Base-by-base conservation (phyloP, 1,140 invertebrate species). In the Zaprionus tsacasi region DNA sequence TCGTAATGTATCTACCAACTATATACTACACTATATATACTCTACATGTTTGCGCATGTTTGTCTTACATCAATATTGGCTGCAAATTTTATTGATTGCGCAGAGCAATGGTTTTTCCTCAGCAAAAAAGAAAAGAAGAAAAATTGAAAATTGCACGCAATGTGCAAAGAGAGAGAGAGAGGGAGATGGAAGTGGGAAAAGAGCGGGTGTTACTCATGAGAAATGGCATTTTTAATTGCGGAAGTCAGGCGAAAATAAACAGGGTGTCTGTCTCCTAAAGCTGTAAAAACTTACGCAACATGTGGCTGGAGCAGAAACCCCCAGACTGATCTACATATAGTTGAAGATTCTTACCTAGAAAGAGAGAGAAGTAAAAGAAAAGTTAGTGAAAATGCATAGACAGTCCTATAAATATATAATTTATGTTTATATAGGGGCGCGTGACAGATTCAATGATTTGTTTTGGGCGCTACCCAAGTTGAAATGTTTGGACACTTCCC, bases 61-160 rank as follows among this genome's bases (percentile, higher is more conserved):
- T 11, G 45, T n/a, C 21, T 50, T 75, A 75, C 72, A 80, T 64
- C 63, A 82, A 82, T 82, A 70, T 82, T 52, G 70, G 57, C 66
- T 76, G 61, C 65, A 50, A 82, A 58, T 75, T 74, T 70, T 8
- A 58, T 75, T 75, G 70, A 75, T 75, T 75, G 71, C 69, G 70
- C 71, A 45, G 8, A 35, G 25, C 52, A 55, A 33, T 38, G 11
- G 15, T 13, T 66, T 54, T 27, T 13, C 15, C 33, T 36, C 25
- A 25, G 21, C 8, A 15, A 79, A 78, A 27, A 30, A 78, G n/a
- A 79, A 78, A 30, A 30, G 73, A 45, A 15, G 82, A 86, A 82
- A 86, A 86, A 86, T 86, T 88, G 76, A 86, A 86, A 79, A 79
- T 71, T 88, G 83, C 82, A 86, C 82, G 82, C 82, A 88, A 86